Evolutionary conservation across 2,113 vertebrate genomes (phyloP), one percentile per base, ranked within the genome.

Genomic region (Vimba vimba): DNA sequence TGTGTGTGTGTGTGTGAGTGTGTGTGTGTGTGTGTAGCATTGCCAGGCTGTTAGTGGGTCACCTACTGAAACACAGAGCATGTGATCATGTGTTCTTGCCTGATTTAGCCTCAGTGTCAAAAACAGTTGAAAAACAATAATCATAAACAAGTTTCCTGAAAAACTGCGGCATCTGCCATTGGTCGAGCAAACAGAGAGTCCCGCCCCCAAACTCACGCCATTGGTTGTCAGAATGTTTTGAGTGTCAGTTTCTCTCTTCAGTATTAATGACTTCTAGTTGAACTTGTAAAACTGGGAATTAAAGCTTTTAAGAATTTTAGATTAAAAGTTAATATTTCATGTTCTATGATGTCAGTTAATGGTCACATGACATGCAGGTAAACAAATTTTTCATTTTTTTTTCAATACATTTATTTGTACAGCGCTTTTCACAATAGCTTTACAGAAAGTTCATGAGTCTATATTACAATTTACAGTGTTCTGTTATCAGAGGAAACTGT

Each of bases 41-140:
- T 80, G 50, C 45, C n/a, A 33, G 50, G 52, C 30, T 55, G 59
- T 87, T 82, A 79, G 60, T 84, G 64, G 86, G 86, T 87, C 81
- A 87, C 82, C 82, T 79, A 79, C 62, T 84, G 79, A 80, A 87
- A 77, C 75, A 13, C 21, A 36, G 43, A 57, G 33, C 9, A 19
- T 33, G 66, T 36, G 27, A 68, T 68, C 27, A 0, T 33, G 17
- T 1, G 2, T 17, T 66, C 62, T 66, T 13, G 13, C 27, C 13
- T 33, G 7, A 33, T 30, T 68, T 17, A 68, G 30, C 13, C 27
- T 6, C 27, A 19, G 25, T 64, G 27, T 68, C 64, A 68, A 17
- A 68, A 15, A 17, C 27, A 68, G 64, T 7, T 33, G 27, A 13
- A 13, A 27, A 13, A 64, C 6, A 64, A 64, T 13, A 6, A 64